Percentiles rank a stretch among this genome's conserved stretches.
Evolutionary conservation across 2,797 vertebrate species (phyloP).

Genomic region (Acanthiza pusilla): DNA sequence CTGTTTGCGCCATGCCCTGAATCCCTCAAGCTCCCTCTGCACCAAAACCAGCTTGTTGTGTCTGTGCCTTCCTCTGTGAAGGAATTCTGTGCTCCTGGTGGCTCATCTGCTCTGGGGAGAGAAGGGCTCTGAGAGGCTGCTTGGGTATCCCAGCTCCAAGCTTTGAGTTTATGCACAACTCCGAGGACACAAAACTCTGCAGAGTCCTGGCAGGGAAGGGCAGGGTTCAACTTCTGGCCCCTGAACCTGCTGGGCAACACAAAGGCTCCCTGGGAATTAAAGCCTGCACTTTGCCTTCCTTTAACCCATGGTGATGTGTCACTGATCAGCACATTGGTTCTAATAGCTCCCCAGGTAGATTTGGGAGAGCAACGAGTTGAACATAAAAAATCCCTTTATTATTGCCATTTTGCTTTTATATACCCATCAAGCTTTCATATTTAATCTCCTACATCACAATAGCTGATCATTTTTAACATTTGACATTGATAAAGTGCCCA

Average conservation of each 20-base stretch:
- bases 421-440: constrained; percentile 83
- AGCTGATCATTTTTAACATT: constrained; percentile 83
- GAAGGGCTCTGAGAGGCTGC: neutral
- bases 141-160: neutral
- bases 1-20: rapidly evolving
- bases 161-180: rapidly evolving
- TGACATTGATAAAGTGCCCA: constrained; percentile 84
- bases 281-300: neutral
- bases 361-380: constrained; percentile 72
- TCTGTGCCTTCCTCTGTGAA: rapidly evolving
- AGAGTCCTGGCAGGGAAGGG: neutral
- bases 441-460: constrained; percentile 83
- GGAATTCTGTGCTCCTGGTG: neutral
- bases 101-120: neutral
- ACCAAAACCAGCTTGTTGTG: rapidly evolving
- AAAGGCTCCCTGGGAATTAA: neutral
- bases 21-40: neutral
- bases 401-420: constrained; percentile 81
- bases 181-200: rapidly evolving
- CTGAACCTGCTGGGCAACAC: neutral
- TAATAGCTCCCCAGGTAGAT: constrained; percentile 70
- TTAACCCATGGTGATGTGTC: constrained; percentile 55
- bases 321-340: constrained; percentile 56
- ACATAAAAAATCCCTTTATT: constrained; percentile 79
- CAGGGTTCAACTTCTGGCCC: neutral